Base-by-base conservation (phyloP, 2,888 invertebrate species). In the Galeruca laticollis region DNA sequence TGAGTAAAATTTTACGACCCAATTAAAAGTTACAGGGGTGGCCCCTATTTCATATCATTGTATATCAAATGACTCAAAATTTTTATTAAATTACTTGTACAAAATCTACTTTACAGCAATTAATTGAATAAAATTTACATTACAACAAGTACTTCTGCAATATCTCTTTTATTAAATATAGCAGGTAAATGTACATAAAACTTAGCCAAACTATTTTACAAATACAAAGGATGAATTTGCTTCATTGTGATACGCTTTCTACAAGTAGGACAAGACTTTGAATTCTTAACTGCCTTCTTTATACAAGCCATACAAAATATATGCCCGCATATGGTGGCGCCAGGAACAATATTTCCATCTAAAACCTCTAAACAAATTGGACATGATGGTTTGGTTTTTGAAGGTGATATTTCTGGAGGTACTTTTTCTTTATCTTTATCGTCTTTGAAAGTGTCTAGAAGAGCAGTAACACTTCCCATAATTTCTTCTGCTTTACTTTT, bases 271-370 rank as follows among this genome's bases (percentile, higher is more conserved):
- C 70, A 70, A 35, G 33, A 49, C 43, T 63, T 70, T 13, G 47
- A 54, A 47, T 35, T 52, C 54, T 60, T 67, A 35, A 51, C 63
- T 13, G 60, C 67, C 37, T 67, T 20, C 11, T 52, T 57, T 15
- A 70, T 54, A 49, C 70, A 70, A 20, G 35, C 49, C 33, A 52
- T 35, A 18, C 70, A 70, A 54, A 70, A 70, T 63, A 70, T 70
- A 51, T 70, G 70, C 11, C 70, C 70, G 26, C 70, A 70, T 2
- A 68, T 15, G 0, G 70, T 70, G 13, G 70, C 57, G 26, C 67
- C 70, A 3, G 63, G 35, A 8, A 63, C 56, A 10, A 63, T 52
- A 43, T 35, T 26, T 15, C 60, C 67, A 52, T 40, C 65, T 18
- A 70, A 31, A 31, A 57, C 47, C 20, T 68, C 67, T 5, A 67